These are phyloP conservation scores for Montipora cactus DNA, from an alignment of 64 coral and sea anemone species.

Conservation along the genomic window DNA sequence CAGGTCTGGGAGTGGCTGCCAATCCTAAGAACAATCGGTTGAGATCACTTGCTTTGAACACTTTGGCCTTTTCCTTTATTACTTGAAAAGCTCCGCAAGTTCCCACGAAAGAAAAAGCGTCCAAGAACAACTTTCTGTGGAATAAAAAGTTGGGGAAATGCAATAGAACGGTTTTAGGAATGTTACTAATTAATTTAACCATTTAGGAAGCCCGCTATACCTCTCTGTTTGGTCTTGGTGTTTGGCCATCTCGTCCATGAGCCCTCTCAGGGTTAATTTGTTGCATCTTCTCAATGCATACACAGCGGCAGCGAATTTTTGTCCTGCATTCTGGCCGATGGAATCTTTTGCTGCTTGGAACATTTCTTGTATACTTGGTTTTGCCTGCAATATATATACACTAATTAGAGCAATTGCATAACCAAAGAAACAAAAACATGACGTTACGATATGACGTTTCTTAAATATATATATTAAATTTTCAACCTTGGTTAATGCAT, in stretches of 20 bases:
- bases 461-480: too few relatives aligned
- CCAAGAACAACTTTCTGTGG: slow-evolving; percentile 52
- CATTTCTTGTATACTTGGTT: neutral
- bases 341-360: slow-evolving; percentile 13
- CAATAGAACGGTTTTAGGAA: neutral
- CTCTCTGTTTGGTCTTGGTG: neutral
- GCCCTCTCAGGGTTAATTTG: neutral
- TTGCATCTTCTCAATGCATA: neutral
- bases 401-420: too few relatives aligned
- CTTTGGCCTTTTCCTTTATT: neutral
- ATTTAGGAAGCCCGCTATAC: neutral
- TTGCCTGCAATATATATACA: neutral
- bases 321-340: neutral
- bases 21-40: slow-evolving; percentile 61
- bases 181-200: neutral
- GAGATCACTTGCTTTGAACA: neutral
- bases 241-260: neutral
- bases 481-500: too few relatives aligned
- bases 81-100: slow-evolving; percentile 54
- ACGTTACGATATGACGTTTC: too few relatives aligned
- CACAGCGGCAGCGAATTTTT: neutral
- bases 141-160: neutral
- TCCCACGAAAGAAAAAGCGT: slow-evolving; percentile 54
- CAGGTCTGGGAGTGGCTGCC: slow-evolving; percentile 34
- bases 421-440: too few relatives aligned